A percentile compares a stretch with the other conserved stretches of the same genome.
These are phyloP conservation scores for Microcebus griseorufus DNA, from an alignment of 2,113 vertebrate species.

Conservation along the genomic window DNA sequence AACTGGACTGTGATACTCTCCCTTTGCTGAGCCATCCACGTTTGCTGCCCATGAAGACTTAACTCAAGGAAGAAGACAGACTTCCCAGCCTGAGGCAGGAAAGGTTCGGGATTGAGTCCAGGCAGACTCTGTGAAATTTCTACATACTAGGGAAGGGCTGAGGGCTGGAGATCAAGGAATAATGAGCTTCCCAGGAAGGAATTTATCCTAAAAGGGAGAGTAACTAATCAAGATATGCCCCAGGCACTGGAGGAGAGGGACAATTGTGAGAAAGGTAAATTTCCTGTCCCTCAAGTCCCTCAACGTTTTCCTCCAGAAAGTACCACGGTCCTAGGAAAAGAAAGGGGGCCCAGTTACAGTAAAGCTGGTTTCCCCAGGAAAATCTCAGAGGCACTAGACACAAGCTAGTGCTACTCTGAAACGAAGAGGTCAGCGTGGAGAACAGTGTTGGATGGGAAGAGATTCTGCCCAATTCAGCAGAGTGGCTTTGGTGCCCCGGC, in stretches of 20 bases:
- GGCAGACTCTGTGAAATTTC: not conserved
- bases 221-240: not conserved
- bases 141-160: not conserved
- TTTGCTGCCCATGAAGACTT: not conserved
- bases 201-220: not conserved
- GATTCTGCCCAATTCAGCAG: not conserved
- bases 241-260: not conserved
- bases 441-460: accelerated
- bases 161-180: not conserved
- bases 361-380: not conserved
- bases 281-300: not conserved
- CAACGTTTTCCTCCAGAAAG: not conserved
- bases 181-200: not conserved
- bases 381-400: not conserved
- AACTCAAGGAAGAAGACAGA: not conserved
- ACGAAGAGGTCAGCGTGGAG: not conserved
- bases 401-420: not conserved
- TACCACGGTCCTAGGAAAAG: not conserved
- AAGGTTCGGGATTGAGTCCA: not conserved
- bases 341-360: not conserved
- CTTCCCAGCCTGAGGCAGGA: not conserved
- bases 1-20: not conserved
- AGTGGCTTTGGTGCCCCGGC: not conserved
- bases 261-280: not conserved
- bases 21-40: not conserved